Evolutionary conservation across 2,888 invertebrate species (phyloP).

Genomic region (Nipponacmea schrenckii): DNA sequence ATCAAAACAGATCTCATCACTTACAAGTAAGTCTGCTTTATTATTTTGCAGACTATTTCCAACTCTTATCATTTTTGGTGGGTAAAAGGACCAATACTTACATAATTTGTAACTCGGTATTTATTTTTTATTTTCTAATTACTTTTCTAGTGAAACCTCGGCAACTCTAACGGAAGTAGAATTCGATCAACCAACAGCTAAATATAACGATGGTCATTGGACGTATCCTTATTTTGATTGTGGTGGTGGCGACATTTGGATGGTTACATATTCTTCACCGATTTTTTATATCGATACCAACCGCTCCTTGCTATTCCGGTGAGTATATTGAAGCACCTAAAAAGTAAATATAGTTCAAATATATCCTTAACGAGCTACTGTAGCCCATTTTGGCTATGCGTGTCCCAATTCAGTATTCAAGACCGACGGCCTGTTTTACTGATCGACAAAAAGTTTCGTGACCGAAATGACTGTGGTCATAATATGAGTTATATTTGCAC

Average conservation of each 20-base stretch:
- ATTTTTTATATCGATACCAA: conserved; percentile 36
- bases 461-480: too few species aligned
- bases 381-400: too few species aligned
- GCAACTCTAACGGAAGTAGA: background rate
- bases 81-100: background rate
- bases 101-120: background rate
- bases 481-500: too few species aligned
- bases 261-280: conserved; percentile 83
- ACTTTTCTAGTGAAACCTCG: background rate
- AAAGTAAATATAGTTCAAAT: background rate
- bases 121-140: background rate
- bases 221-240: conserved; percentile 90
- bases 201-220: conserved; percentile 77
- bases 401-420: too few species aligned
- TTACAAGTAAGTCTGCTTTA: conserved; percentile 42
- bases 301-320: conserved; percentile 25
- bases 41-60: background rate
- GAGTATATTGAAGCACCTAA: conserved; percentile 4
- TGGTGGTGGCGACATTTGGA: conserved; percentile 74
- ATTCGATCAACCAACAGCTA: conserved; percentile 36
- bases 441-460: too few species aligned
- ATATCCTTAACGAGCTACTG: background rate
- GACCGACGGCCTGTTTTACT: too few species aligned
- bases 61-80: background rate
- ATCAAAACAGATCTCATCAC: conserved; percentile 42